phyloP scores from a whole-genome alignment of 2,113 vertebrate genomes.

The Pipra filicauda region DNA sequence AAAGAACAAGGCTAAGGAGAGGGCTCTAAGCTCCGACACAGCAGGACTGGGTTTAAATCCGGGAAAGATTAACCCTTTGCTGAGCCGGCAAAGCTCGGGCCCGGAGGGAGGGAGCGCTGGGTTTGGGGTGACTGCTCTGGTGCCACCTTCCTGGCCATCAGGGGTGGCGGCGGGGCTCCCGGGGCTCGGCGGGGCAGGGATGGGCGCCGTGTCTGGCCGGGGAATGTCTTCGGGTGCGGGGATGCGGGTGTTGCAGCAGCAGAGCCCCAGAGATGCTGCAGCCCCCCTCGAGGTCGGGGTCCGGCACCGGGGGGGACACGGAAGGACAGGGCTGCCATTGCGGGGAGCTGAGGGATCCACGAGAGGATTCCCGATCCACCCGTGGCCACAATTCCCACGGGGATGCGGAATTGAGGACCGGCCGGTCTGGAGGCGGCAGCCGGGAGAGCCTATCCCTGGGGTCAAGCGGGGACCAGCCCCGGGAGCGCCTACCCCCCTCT shows the following conservation, averaged over 20 bases:
- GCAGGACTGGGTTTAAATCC: conserved; percentile 65
- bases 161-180: background rate
- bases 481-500: rapidly evolving
- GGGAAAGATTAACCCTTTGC: conserved; percentile 57
- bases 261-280: background rate
- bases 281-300: background rate
- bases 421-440: background rate
- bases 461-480: too few relatives aligned
- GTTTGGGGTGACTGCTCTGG: background rate
- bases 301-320: background rate
- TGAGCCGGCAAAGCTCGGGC: background rate
- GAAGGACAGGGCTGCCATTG: background rate
- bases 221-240: background rate
- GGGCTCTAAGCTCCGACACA: conserved; percentile 62
- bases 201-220: background rate
- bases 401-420: background rate
- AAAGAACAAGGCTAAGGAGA: conserved; percentile 55
- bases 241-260: background rate
- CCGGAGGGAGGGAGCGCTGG: background rate
- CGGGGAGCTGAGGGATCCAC: background rate
- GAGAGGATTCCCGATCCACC: background rate
- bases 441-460: background rate
- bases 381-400: background rate
- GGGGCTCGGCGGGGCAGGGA: background rate
- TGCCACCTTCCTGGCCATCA: background rate